Evolutionary conservation across 2,113 vertebrate genomes (phyloP).

Genomic region (Pseudorectes ferrugineus): DNA sequence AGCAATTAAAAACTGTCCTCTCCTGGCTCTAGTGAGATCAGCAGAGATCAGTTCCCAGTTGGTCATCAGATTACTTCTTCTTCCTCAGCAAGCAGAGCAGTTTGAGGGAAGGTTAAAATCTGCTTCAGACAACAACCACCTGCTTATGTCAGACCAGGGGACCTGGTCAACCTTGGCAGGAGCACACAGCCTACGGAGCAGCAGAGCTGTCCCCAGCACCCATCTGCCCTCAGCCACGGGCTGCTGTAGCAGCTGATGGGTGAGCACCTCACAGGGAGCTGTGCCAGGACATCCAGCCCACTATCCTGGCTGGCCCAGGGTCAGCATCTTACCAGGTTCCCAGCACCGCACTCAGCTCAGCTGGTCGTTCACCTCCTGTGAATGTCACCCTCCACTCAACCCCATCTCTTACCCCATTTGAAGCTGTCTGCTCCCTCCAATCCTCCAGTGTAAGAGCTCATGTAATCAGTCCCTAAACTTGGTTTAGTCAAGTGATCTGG

Average conservation of each 20-base stretch:
- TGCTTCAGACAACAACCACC: neutral
- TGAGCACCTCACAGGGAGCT: neutral
- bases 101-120: neutral
- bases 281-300: neutral
- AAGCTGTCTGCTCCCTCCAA: neutral
- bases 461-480: neutral
- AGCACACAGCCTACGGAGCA: fast-evolving
- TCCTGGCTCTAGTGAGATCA: neutral
- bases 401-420: neutral
- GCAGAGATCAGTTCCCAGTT: neutral
- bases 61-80: neutral
- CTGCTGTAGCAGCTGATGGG: neutral
- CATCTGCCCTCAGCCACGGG: fast-evolving
- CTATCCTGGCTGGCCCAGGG: fast-evolving
- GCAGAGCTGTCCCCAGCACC: neutral
- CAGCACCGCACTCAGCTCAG: fast-evolving
- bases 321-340: neutral
- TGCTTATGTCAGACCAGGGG: neutral
- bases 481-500: neutral
- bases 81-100: neutral
- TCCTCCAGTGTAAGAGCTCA: neutral
- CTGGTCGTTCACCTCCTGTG: neutral
- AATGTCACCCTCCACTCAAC: neutral
- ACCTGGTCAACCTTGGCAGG: neutral
- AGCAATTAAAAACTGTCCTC: neutral